Percentiles rank a stretch among this genome's conserved stretches.
phyloP scores from a whole-genome alignment of 1,140 invertebrate species.

The Trachelipus rathkii region DNA sequence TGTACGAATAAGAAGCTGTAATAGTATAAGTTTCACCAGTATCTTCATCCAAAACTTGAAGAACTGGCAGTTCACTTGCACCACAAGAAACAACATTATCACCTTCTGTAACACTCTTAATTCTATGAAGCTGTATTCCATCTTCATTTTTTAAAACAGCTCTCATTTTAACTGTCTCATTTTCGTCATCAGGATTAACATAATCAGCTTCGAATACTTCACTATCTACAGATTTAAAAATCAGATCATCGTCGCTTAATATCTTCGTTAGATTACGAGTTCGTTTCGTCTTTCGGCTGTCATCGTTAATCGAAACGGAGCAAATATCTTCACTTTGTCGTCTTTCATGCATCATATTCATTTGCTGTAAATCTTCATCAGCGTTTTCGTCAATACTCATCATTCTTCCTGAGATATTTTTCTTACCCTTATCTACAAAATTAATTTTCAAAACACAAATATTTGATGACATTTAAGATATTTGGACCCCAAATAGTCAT shows the following conservation, averaged over 20 bases:
- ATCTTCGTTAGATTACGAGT: neutral
- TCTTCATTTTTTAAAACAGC: neutral
- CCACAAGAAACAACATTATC: neutral
- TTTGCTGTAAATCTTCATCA: too few species aligned
- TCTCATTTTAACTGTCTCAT: neutral
- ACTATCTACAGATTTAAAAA: neutral
- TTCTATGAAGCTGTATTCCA: neutral
- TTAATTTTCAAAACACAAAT: too few species aligned
- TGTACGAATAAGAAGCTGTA: neutral
- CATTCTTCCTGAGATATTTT: too few species aligned
- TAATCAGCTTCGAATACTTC: neutral
- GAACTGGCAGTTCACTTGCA: neutral
- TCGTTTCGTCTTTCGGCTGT: neutral
- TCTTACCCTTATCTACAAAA: too few species aligned
- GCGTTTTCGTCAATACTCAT: too few species aligned
- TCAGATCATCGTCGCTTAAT: neutral
- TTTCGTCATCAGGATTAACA: neutral
- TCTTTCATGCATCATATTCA: too few species aligned
- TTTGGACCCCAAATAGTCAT: too few species aligned
- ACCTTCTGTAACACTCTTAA: neutral
- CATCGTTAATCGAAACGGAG: neutral
- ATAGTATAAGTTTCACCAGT: neutral
- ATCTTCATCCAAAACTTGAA: neutral
- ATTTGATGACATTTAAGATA: too few species aligned
- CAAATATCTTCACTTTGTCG: neutral